phyloP scores from a whole-genome alignment of 2,888 invertebrate genomes.

The Boloria euphrosyne region DNA sequence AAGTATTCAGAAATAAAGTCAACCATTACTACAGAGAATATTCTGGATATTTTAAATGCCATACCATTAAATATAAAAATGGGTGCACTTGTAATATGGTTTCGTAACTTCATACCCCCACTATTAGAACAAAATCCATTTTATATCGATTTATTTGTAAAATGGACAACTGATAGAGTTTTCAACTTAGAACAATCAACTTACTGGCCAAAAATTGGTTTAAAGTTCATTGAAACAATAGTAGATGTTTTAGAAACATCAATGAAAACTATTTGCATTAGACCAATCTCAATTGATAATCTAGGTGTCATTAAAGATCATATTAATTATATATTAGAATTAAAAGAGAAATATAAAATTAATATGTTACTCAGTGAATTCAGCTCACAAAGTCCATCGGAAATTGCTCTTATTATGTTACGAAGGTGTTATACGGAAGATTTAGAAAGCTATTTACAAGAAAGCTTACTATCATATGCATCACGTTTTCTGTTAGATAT shows the following conservation, averaged over 20 bases:
- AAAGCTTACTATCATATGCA: slow-evolving; percentile 70
- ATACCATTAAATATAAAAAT: slow-evolving; percentile 71
- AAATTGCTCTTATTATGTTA: slow-evolving; percentile 74
- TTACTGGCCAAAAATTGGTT: slow-evolving; percentile 79
- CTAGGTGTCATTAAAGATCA: slow-evolving; percentile 68
- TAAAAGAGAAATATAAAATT: slow-evolving; percentile 76
- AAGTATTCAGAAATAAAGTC: slow-evolving; percentile 67
- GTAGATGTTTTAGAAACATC: slow-evolving; percentile 63
- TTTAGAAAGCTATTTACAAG: slow-evolving; percentile 63
- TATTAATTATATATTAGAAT: slow-evolving; percentile 66
- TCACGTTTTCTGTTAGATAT: slow-evolving; percentile 68
- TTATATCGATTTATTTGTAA: slow-evolving; percentile 72
- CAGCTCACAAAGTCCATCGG: slow-evolving; percentile 66
- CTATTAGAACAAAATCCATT: slow-evolving; percentile 72
- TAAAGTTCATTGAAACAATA: slow-evolving; percentile 72
- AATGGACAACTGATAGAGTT: slow-evolving; percentile 75
- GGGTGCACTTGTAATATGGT: slow-evolving; percentile 71
- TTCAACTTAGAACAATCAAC: slow-evolving; percentile 70
- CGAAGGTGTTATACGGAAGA: slow-evolving; percentile 78
- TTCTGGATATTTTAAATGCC: slow-evolving; percentile 64
- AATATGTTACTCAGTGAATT: slow-evolving; percentile 71
- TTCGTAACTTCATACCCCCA: slow-evolving; percentile 70
- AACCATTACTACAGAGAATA: slow-evolving; percentile 53
- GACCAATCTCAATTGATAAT: slow-evolving; percentile 73
- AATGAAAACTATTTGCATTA: slow-evolving; percentile 62